Percentiles rank a stretch among this genome's conserved stretches.
These are phyloP conservation scores for Matsumyia berberina DNA, from an alignment of 2,888 invertebrate species.

Conservation along the genomic window DNA sequence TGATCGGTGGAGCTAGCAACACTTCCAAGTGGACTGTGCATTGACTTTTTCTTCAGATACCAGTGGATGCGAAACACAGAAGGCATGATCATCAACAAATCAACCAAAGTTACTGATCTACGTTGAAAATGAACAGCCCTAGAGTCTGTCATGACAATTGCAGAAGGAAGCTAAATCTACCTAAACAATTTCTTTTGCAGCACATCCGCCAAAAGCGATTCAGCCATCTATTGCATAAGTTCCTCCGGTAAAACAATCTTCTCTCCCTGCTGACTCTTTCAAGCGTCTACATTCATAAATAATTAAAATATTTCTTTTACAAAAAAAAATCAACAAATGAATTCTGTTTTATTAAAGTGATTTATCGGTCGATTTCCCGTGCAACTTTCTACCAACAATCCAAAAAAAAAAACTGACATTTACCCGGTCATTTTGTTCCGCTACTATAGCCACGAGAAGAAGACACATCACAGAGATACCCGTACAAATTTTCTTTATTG, in stretches of 20 bases:
- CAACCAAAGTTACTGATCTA: no score
- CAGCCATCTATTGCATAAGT: neutral
- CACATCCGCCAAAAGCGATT: slow-evolving; percentile 3
- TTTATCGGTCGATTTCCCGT: slow-evolving; percentile 52
- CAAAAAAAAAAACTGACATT: slow-evolving; percentile 16
- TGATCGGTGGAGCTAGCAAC: no score
- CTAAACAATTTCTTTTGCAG: no score
- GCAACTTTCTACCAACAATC: slow-evolving; percentile 62
- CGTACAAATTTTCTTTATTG: neutral
- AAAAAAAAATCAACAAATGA: slow-evolving; percentile 27
- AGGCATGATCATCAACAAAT: no score
- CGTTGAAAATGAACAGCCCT: no score
- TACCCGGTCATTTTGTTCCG: slow-evolving; percentile 35
- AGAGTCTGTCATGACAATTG: neutral
- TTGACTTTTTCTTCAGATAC: no score
- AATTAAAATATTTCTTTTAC: slow-evolving; percentile 8
- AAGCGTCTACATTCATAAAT: slow-evolving; percentile 10
- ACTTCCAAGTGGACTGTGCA: no score
- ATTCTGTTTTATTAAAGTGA: slow-evolving; percentile 41
- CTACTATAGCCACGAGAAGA: neutral
- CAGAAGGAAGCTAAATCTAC: neutral
- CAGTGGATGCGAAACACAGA: no score
- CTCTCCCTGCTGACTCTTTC: neutral
- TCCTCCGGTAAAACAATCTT: neutral
- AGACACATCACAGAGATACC: neutral